phyloP scores from a whole-genome alignment of 2,797 vertebrate genomes.

The Apogon talboti region DNA sequence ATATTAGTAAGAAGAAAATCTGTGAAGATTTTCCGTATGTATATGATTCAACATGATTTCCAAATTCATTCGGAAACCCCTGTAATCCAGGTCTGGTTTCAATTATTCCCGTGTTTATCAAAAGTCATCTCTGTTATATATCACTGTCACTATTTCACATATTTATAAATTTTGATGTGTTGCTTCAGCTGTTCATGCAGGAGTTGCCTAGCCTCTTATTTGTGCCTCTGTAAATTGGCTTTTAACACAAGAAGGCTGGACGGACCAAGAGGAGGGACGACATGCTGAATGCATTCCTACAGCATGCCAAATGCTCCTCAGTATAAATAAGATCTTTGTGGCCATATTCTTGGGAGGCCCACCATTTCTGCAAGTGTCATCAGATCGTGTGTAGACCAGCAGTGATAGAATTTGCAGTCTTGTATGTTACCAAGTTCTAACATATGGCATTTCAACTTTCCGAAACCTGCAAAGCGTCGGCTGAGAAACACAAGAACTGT shows the following conservation, averaged over 20 bases:
- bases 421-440: constrained; percentile 29
- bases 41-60: too few relatives aligned
- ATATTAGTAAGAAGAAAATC: too few relatives aligned
- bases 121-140: too few relatives aligned
- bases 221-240: neutral
- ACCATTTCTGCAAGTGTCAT: constrained; percentile 31
- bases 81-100: too few relatives aligned
- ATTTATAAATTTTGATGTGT: too few relatives aligned
- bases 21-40: too few relatives aligned
- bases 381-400: constrained; percentile 32
- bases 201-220: neutral
- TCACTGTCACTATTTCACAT: too few relatives aligned
- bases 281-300: constrained; percentile 17
- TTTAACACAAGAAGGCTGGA: too few relatives aligned
- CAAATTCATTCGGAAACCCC: too few relatives aligned
- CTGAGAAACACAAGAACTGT: constrained; percentile 48
- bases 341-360: constrained; percentile 20
- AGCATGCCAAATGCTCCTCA: constrained; percentile 36
- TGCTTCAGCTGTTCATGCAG: neutral
- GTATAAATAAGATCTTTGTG: constrained; percentile 53
- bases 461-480: constrained; percentile 28
- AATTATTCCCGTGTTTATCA: too few relatives aligned
- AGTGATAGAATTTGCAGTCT: constrained; percentile 52
- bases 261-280: neutral
- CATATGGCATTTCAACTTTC: constrained; percentile 61